These are phyloP conservation scores for Jacana jacana DNA, from an alignment of 2,113 vertebrate species.

Conservation along the genomic window DNA sequence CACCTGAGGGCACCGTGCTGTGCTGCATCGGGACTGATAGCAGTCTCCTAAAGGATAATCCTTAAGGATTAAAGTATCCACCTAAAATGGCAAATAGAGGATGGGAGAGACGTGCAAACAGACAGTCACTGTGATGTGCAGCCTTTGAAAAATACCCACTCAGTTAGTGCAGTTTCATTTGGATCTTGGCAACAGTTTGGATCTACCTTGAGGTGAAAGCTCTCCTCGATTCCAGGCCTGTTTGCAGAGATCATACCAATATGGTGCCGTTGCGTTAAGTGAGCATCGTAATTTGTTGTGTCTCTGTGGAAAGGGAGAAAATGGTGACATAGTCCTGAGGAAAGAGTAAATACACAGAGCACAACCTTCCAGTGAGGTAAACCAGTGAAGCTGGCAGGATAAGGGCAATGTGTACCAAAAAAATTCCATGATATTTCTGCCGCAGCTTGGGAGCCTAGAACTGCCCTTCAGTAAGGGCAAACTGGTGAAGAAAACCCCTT, in stretches of 20 bases:
- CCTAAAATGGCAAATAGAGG: neutral
- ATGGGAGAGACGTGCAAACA: neutral
- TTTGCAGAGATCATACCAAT: accelerated
- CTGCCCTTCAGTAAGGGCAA: neutral
- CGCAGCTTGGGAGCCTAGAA: neutral
- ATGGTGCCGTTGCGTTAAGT: neutral
- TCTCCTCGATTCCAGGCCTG: neutral
- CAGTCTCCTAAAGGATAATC: neutral
- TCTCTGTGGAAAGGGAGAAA: neutral
- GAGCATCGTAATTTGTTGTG: neutral
- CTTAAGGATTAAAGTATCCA: neutral
- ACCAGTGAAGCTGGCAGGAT: neutral
- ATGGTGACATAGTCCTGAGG: neutral
- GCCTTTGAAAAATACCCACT: neutral
- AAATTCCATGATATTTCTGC: neutral
- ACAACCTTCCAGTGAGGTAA: neutral
- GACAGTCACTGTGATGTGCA: accelerated
- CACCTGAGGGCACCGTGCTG: accelerated
- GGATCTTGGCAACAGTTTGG: neutral
- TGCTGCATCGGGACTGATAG: accelerated
- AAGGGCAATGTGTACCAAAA: neutral
- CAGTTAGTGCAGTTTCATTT: accelerated
- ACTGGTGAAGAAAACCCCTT: neutral
- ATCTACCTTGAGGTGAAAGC: neutral
- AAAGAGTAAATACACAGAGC: neutral